phyloP scores from a whole-genome alignment of 2,113 vertebrate species.

The Hippocampus guttulatus region DNA sequence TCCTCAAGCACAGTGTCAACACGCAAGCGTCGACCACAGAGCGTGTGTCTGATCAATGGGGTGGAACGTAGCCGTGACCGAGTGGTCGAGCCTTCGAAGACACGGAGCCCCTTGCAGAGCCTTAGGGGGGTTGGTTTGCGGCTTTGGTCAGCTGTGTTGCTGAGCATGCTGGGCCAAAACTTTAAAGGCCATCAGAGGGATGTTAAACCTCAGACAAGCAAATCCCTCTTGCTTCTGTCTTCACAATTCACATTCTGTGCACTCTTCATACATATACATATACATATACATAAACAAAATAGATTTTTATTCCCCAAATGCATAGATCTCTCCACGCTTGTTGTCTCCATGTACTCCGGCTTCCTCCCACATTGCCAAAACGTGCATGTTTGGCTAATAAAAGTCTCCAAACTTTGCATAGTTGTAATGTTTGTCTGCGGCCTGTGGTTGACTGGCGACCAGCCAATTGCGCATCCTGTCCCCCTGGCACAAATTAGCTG shows the following conservation, averaged over 20 bases:
- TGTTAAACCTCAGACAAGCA: constrained; percentile 45
- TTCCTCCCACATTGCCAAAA: too few species aligned
- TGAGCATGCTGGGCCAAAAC: constrained; percentile 58
- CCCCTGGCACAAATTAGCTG: too few species aligned
- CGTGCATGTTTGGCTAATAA: too few species aligned
- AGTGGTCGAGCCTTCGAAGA: constrained; percentile 10
- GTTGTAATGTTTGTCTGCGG: too few species aligned
- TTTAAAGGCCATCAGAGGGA: constrained; percentile 64
- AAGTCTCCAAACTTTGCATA: too few species aligned
- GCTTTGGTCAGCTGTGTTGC: constrained; percentile 53
- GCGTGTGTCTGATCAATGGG: constrained; percentile 50
- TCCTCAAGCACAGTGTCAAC: constrained; percentile 70
- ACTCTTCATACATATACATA: constrained; percentile 24
- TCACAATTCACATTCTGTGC: constrained; percentile 18
- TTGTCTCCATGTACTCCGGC: too few species aligned
- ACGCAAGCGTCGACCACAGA: constrained; percentile 37
- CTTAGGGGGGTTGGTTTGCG: constrained; percentile 8
- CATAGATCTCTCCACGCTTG: too few species aligned
- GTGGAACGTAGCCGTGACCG: constrained; percentile 55
- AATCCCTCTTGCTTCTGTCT: constrained; percentile 38
- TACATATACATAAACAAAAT: constrained; percentile 9
- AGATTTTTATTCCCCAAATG: too few species aligned
- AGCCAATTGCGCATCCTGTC: too few species aligned
- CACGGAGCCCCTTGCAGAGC: background rate
- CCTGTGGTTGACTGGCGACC: too few species aligned